phyloP scores from a whole-genome alignment of 1,140 invertebrate species.

The Gonioctena quinquepunctata region DNA sequence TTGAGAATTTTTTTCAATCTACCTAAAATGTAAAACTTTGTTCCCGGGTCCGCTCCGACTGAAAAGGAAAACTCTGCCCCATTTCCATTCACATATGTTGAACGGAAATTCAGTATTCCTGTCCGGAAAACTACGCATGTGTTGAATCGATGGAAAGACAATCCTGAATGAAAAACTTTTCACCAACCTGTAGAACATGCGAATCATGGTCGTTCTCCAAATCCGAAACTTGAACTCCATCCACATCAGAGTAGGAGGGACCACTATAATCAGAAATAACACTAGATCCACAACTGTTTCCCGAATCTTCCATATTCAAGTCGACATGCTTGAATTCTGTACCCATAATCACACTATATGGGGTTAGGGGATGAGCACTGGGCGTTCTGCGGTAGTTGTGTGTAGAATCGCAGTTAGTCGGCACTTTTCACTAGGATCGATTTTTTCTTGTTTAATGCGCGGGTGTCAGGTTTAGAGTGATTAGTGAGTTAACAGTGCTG shows the following conservation, averaged over 20 bases:
- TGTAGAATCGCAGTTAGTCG: neutral
- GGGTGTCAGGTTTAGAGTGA: neutral
- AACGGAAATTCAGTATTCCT: no score
- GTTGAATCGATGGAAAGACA: neutral
- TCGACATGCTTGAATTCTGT: slow-evolving; percentile 48
- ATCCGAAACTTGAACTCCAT: slow-evolving; percentile 52
- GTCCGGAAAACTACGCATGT: neutral
- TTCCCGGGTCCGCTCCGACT: no score
- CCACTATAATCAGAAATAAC: slow-evolving; percentile 52
- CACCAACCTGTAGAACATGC: slow-evolving; percentile 44
- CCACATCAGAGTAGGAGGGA: slow-evolving; percentile 44
- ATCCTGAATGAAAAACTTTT: slow-evolving; percentile 5
- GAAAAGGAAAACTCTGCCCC: no score
- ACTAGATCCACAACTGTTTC: slow-evolving; percentile 54
- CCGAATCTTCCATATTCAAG: slow-evolving; percentile 53
- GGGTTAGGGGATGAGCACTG: neutral
- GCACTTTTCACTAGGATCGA: neutral
- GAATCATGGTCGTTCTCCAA: slow-evolving; percentile 45
- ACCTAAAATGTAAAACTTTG: no score
- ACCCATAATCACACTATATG: slow-evolving; percentile 39
- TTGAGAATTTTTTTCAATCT: no score
- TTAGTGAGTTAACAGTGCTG: neutral
- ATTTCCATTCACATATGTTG: no score
- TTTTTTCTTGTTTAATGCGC: neutral
- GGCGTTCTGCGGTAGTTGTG: neutral